Conservation (phyloP, 2,113 vertebrate genomes). For the Pachycephala philippinensis region DNA sequence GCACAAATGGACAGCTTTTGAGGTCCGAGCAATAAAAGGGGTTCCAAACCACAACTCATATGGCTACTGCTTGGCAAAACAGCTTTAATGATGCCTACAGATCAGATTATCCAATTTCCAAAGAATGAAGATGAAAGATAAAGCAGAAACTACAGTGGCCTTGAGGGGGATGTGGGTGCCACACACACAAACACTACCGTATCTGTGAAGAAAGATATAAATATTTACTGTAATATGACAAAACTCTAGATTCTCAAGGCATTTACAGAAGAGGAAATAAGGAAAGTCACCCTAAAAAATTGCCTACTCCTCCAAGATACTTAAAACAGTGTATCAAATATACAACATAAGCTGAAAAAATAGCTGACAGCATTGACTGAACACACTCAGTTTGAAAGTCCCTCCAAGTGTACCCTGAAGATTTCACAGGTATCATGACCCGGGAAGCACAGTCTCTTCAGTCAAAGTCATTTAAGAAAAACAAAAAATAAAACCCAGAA, state of each 20-base stretch:
- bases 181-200: neutral
- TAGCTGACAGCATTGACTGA: neutral
- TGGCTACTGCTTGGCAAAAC: neutral
- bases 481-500: neutral
- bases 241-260: neutral
- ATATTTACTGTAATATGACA: neutral
- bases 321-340: neutral
- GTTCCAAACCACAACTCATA: neutral
- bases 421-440: neutral
- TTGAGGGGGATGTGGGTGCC: neutral
- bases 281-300: neutral
- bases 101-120: neutral
- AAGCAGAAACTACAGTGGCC: neutral
- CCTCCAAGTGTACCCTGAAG: neutral
- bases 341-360: neutral
- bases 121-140: neutral
- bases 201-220: neutral
- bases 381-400: neutral
- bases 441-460: neutral
- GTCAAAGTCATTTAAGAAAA: neutral
- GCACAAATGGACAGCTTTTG: neutral
- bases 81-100: neutral
- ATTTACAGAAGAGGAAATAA: neutral
- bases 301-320: neutral
- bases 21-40: neutral